Base-by-base conservation (phyloP, 2,113 vertebrate genomes). In the Bolborhynchus lineola region DNA sequence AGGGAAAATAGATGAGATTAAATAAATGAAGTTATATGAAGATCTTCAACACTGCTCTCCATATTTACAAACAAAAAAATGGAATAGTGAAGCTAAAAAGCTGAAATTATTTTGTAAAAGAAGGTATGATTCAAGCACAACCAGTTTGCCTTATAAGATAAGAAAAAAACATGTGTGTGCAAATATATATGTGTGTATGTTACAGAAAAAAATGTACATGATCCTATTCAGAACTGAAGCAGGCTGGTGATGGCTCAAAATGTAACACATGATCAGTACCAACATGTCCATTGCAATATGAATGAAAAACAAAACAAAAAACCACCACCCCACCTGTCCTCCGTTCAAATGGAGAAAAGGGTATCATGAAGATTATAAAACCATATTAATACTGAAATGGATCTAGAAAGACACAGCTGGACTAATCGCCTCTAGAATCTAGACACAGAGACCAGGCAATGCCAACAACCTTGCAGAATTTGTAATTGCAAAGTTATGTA, bases 321-420 rank as follows among this genome's bases (percentile, higher is more conserved):
- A 9, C 15, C 57, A 9, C 15, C 57, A 21, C 4, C 19, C 2
- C 11, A 10, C 15, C 17, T 9, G 1, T 72, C 1, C 0, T 8
- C 3, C 29, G 4, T 0, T 16, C 3, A 2, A 3, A 4, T 21
- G 18, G 15, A 60, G 10, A 18, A 70, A 75, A 64, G 10, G 21
- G 11, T 57, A 11, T 37, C 37, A 21, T 60, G 42, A 46, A 76
- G 28, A 33, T 7, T 49, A 7, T 9, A 62, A 67, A 82, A n/a
- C 4, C 21, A 33, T 10, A 35, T 4, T 31, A 65, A 29, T 72
- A 59, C 7, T 70, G 33, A 80, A 75, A 24, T 69, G 16, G 3
- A 63, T 47, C n/a, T 46, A 31, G 11, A 19, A 86, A 64, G 37
- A 20, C 65, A 42, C 78, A 90, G 67, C 37, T 94, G 75, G 39